phyloP scores from a whole-genome alignment of 2,888 invertebrate species.

The Diaperis boleti region DNA sequence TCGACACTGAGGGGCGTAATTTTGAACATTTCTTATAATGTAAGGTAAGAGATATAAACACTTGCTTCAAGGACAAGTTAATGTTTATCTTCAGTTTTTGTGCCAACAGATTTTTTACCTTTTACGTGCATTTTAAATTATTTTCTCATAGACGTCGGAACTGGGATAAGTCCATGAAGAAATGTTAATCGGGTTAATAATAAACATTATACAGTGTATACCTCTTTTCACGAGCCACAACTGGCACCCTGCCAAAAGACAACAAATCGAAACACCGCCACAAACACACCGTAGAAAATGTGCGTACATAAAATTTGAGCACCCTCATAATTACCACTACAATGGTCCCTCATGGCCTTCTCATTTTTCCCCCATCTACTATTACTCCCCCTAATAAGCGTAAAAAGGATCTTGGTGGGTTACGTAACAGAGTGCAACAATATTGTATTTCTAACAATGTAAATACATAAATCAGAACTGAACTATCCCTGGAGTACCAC shows the following conservation, averaged over 20 bases:
- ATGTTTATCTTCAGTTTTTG: too few species aligned
- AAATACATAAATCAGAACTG: slow-evolving; percentile 56
- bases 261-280: slow-evolving; percentile 15
- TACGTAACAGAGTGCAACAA: slow-evolving; percentile 39
- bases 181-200: too few species aligned
- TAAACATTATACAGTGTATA: too few species aligned
- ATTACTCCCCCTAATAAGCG: slow-evolving; percentile 52
- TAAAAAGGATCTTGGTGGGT: slow-evolving; percentile 46
- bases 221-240: background rate
- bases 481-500: slow-evolving; percentile 50
- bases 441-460: slow-evolving; percentile 48
- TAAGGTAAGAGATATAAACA: too few species aligned
- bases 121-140: too few species aligned
- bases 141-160: too few species aligned
- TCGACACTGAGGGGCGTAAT: too few species aligned
- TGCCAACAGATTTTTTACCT: too few species aligned
- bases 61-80: too few species aligned
- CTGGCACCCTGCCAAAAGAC: background rate
- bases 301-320: slow-evolving; percentile 13
- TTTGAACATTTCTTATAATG: too few species aligned
- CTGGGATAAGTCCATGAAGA: too few species aligned
- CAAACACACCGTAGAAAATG: slow-evolving; percentile 21
- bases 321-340: slow-evolving; percentile 42
- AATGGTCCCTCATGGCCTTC: slow-evolving; percentile 55
- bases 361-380: slow-evolving; percentile 53